These are phyloP conservation scores for Ia io DNA, from an alignment of 2,113 vertebrate species.

Conservation along the genomic window DNA sequence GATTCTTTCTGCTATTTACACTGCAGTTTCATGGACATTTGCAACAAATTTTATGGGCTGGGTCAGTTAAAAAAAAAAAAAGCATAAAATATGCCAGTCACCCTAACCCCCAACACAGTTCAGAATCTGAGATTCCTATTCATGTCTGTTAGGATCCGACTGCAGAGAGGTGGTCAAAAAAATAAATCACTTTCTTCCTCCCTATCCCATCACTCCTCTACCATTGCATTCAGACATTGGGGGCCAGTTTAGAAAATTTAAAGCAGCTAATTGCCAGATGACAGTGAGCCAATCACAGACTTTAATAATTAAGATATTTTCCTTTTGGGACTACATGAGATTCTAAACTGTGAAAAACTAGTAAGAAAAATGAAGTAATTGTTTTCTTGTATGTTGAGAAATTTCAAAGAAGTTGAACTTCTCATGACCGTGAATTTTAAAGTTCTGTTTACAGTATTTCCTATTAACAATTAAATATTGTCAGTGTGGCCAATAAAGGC, in stretches of 20 bases:
- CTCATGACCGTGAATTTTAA: background rate
- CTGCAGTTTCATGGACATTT: background rate
- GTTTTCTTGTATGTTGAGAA: background rate
- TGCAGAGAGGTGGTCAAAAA: background rate
- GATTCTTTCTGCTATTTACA: background rate
- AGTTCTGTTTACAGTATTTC: background rate
- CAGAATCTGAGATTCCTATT: constrained; percentile 6
- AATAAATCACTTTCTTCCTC: background rate
- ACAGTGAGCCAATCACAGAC: background rate
- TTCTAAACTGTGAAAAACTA: background rate
- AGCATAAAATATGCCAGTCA: background rate
- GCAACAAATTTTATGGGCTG: background rate
- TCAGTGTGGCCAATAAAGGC: background rate
- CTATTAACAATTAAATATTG: constrained; percentile 30
- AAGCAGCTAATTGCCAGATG: background rate
- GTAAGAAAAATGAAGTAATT: background rate
- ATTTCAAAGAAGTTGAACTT: constrained; percentile 15
- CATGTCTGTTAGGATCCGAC: background rate
- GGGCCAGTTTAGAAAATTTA: background rate
- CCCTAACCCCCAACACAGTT: background rate
- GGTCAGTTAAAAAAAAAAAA: background rate
- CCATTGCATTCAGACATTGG: background rate
- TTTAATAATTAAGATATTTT: constrained; percentile 12
- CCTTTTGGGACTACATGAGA: background rate
- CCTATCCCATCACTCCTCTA: background rate